A percentile compares a stretch with the other conserved stretches of the same genome.
phyloP scores from a whole-genome alignment of 2,113 vertebrate genomes.

The Phyllostomus discolor region DNA sequence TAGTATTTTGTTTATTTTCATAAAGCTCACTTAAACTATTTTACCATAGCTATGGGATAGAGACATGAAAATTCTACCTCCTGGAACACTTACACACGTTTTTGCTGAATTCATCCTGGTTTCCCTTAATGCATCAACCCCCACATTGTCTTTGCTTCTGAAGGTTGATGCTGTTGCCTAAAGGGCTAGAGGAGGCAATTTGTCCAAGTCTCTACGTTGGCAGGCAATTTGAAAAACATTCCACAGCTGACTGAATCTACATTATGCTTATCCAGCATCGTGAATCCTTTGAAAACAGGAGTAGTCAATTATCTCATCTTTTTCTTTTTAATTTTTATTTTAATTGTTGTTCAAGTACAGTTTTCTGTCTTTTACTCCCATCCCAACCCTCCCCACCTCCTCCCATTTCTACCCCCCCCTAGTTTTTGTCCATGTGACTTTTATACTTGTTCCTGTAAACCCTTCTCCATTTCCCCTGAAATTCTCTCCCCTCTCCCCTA shows the following conservation, averaged over 20 bases:
- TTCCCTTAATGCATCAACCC: background rate
- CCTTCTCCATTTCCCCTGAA: too few species aligned
- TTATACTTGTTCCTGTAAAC: too few species aligned
- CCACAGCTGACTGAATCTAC: background rate
- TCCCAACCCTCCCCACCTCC: too few species aligned
- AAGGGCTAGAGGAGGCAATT: background rate
- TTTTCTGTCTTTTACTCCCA: too few species aligned
- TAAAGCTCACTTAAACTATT: background rate
- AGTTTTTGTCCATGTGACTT: too few species aligned
- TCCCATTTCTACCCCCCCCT: too few species aligned
- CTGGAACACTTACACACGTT: background rate
- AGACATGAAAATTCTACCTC: background rate
- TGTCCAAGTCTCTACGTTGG: rapidly evolving
- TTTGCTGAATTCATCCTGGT: background rate
- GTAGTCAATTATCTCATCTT: background rate
- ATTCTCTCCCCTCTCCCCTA: too few species aligned
- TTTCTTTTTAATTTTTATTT: too few species aligned
- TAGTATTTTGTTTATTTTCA: constrained; percentile 43
- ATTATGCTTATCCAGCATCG: constrained; percentile 9
- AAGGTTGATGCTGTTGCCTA: background rate
- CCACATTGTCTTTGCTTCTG: background rate
- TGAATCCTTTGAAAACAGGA: background rate
- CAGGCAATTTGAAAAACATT: background rate
- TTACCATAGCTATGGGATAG: background rate
- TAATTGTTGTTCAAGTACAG: too few species aligned